Percentiles rank a stretch among this genome's conserved stretches.
Evolutionary conservation across 2,888 invertebrate species (phyloP).

Genomic region (Parapristionchus giblindavisi): DNA sequence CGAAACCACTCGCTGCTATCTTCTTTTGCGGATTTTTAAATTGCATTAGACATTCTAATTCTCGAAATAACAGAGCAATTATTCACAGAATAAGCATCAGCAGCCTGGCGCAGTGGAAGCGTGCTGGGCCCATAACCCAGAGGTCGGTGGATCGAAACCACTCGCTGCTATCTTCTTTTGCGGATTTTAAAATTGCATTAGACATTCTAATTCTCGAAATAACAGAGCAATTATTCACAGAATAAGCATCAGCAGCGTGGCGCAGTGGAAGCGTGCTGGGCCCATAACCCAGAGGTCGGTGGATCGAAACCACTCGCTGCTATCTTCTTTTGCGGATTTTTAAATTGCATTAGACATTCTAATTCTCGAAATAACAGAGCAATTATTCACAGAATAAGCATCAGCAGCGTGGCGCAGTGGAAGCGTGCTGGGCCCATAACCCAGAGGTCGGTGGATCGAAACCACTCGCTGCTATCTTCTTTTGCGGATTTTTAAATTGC

Average conservation of each 20-base stretch:
- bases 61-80: no score
- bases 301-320: slow-evolving; percentile 69
- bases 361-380: no score
- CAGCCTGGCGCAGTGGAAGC: slow-evolving; percentile 85
- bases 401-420: slow-evolving; percentile 83
- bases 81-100: no score
- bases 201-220: no score
- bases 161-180: slow-evolving; percentile 38
- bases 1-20: slow-evolving; percentile 64
- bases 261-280: slow-evolving; percentile 85
- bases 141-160: slow-evolving; percentile 79
- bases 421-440: slow-evolving; percentile 85
- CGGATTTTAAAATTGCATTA: no score
- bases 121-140: slow-evolving; percentile 88
- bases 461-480: slow-evolving; percentile 52
- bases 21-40: slow-evolving; percentile 13
- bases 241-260: slow-evolving; percentile 80
- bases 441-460: slow-evolving; percentile 83
- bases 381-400: no score
- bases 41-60: no score
- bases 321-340: slow-evolving; percentile 1
- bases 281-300: slow-evolving; percentile 91
- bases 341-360: no score
- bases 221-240: no score
- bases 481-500: slow-evolving; percentile 22